Conservation (phyloP, 2,888 invertebrate species). For the Acrobasis consociella region DNA sequence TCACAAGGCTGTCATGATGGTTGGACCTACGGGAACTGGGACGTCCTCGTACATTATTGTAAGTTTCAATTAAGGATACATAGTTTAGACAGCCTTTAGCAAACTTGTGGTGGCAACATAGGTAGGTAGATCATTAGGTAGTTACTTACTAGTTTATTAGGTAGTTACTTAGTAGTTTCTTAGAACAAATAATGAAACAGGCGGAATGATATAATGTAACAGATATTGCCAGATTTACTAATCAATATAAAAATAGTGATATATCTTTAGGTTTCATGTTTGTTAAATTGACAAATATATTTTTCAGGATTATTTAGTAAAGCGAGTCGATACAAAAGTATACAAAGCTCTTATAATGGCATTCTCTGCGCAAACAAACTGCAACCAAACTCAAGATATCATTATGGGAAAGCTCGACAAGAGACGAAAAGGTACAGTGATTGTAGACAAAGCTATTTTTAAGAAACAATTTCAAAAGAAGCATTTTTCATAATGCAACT, state of each 20-base stretch:
- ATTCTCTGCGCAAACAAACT: constrained; percentile 96
- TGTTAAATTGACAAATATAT: neutral
- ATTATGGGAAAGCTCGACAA: constrained; percentile 97
- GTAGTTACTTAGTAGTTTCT: too few species aligned
- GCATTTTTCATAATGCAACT: neutral
- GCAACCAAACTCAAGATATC: constrained; percentile 96
- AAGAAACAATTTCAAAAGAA: neutral
- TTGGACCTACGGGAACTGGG: constrained; percentile 97
- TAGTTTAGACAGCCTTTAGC: too few species aligned
- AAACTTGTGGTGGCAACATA: too few species aligned
- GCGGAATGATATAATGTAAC: too few species aligned
- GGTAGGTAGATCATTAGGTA: too few species aligned
- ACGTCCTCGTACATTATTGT: constrained; percentile 95
- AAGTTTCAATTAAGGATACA: constrained; percentile 40
- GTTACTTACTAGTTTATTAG: too few species aligned
- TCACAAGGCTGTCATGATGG: constrained; percentile 92
- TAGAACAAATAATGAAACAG: too few species aligned
- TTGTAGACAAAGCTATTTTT: neutral
- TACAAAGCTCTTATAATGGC: constrained; percentile 94
- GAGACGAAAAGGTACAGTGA: constrained; percentile 88
- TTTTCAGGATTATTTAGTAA: constrained; percentile 89
- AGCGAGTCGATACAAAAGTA: constrained; percentile 88
- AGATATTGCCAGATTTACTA: too few species aligned
- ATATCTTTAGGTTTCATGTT: constrained; percentile 50
- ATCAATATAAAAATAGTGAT: too few species aligned